A percentile compares a stretch with the other conserved stretches of the same genome.
Evolutionary conservation across 2,113 vertebrate species (phyloP).

Genomic region (Cercopithecus mona): DNA sequence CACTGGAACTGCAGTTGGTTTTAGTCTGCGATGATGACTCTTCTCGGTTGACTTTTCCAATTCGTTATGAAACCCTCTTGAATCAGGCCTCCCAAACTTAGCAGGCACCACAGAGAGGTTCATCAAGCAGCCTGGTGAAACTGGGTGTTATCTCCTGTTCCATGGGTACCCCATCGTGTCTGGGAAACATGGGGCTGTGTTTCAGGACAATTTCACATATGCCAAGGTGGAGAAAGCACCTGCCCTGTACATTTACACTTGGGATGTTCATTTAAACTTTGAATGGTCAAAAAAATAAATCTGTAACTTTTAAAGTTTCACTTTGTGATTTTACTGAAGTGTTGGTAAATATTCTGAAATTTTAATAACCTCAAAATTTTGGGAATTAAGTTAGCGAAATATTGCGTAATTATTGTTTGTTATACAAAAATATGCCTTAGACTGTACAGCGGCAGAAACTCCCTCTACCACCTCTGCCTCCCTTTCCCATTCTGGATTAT

Average conservation of each 20-base stretch:
- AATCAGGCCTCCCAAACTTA: neutral
- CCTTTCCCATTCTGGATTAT: neutral
- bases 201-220: neutral
- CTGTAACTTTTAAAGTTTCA: neutral
- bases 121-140: neutral
- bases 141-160: neutral
- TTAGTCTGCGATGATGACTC: neutral
- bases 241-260: neutral
- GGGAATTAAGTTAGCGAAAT: neutral
- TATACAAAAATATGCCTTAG: neutral
- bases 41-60: neutral
- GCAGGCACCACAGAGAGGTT: neutral
- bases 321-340: neutral
- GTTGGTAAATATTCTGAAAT: neutral
- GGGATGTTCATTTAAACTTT: neutral
- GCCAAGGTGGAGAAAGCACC: neutral
- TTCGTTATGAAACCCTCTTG: neutral
- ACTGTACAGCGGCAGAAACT: neutral
- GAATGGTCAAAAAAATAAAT: neutral
- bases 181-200: neutral
- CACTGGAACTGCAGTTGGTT: neutral
- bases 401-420: neutral
- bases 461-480: neutral
- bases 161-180: no score
- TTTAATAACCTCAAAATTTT: neutral